phyloP scores from a whole-genome alignment of 2,888 invertebrate genomes.

The Allolobophora icterica region DNA sequence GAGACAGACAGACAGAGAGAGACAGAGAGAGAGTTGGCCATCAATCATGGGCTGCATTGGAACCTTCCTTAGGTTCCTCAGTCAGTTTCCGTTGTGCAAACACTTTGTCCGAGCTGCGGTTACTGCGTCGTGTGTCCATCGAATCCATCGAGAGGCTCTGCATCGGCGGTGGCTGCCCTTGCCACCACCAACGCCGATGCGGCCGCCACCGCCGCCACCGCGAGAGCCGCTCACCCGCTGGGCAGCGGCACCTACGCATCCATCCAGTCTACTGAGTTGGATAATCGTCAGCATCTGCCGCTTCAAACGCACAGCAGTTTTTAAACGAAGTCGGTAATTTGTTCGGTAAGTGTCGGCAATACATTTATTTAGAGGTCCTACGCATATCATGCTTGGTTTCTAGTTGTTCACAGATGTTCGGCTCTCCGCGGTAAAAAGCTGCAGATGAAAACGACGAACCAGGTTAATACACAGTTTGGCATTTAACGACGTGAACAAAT shows the following conservation, averaged over 20 bases:
- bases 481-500: background rate
- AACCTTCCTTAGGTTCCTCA: background rate
- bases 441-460: background rate
- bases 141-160: no score
- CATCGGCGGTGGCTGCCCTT: no score
- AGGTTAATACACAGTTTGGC: background rate
- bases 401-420: background rate
- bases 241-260: background rate
- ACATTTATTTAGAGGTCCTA: no score
- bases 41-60: background rate
- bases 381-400: background rate
- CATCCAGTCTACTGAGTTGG: background rate
- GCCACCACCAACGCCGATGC: no score
- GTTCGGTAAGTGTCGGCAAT: background rate
- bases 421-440: background rate
- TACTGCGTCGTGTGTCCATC: no score
- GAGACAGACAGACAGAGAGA: background rate
- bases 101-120: background rate
- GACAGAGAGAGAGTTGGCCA: background rate
- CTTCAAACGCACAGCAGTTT: conserved; percentile 1
- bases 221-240: no score
- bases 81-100: background rate
- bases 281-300: background rate
- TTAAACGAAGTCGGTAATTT: conserved; percentile 6
- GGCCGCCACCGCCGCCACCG: no score